phyloP scores from a whole-genome alignment of 2,113 vertebrate genomes.

The Paratilapia polleni region DNA sequence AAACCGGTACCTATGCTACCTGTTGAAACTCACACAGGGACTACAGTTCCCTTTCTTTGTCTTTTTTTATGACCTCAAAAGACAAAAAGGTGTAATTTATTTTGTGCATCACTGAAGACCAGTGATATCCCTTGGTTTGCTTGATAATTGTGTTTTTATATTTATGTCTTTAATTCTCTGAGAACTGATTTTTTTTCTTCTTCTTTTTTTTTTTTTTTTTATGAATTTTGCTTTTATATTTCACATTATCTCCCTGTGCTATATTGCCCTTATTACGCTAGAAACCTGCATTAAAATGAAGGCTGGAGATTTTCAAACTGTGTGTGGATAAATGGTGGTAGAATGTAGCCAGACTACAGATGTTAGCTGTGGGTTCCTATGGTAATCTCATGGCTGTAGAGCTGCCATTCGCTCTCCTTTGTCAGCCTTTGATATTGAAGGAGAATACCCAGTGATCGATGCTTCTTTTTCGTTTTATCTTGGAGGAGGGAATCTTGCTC shows the following conservation, averaged over 20 bases:
- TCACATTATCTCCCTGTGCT: constrained; percentile 25
- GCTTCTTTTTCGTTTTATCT: not conserved
- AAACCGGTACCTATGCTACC: constrained; percentile 54
- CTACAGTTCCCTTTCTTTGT: constrained; percentile 44
- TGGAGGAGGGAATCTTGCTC: not conserved
- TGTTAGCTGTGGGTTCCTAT: constrained; percentile 66
- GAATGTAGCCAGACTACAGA: constrained; percentile 28
- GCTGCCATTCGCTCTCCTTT: constrained; percentile 11
- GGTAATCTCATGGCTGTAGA: constrained; percentile 61
- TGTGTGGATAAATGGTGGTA: constrained; percentile 4
- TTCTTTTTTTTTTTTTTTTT: constrained; percentile 6
- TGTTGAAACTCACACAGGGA: constrained; percentile 35
- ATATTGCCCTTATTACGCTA: constrained; percentile 43
- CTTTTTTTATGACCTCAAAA: constrained; percentile 44
- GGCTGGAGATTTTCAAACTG: constrained; percentile 9
- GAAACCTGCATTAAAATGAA: constrained; percentile 42
- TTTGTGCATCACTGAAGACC: constrained; percentile 59
- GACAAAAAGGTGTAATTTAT: constrained; percentile 55
- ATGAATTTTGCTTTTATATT: constrained; percentile 43
- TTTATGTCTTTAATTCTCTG: constrained; percentile 43
- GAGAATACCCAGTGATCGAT: not conserved
- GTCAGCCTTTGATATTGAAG: not conserved
- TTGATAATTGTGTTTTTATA: constrained; percentile 52
- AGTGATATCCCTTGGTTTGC: constrained; percentile 51
- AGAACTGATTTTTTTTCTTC: not conserved